A percentile compares a stretch with the other conserved stretches of the same genome.
Evolutionary conservation across 2,888 invertebrate species (phyloP).

Genomic region (Apamea monoglypha): DNA sequence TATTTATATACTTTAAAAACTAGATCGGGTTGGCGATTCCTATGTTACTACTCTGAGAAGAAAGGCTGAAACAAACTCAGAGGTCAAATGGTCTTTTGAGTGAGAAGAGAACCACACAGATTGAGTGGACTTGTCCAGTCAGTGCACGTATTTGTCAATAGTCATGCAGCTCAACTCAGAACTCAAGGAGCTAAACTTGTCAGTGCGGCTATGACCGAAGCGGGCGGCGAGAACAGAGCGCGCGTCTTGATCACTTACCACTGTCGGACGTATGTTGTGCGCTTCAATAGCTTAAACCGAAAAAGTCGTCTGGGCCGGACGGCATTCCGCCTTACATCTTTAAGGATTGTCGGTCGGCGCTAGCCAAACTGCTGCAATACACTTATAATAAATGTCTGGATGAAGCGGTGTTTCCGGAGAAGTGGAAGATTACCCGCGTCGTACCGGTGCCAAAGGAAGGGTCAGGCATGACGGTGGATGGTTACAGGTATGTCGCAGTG

Average conservation of each 20-base stretch:
- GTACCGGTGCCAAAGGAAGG: slow-evolving; percentile 13
- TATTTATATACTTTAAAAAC: neutral
- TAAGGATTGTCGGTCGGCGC: neutral
- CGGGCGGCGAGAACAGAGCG: neutral
- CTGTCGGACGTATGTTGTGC: neutral
- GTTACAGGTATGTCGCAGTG: slow-evolving; percentile 5
- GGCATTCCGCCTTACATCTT: neutral
- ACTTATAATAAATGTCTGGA: neutral
- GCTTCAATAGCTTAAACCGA: neutral
- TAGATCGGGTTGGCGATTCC: no score
- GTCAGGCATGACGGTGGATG: neutral
- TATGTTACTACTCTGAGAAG: no score
- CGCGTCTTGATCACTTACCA: neutral
- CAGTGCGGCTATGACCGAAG: neutral
- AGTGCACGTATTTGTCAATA: no score
- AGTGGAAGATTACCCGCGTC: slow-evolving; percentile 25
- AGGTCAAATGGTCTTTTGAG: no score
- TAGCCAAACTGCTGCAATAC: neutral
- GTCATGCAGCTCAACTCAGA: no score
- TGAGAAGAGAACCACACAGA: no score
- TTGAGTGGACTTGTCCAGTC: no score
- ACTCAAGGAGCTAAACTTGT: no score
- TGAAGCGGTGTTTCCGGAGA: no score
- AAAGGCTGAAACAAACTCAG: no score
- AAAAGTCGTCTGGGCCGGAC: neutral